A percentile compares a stretch with the other conserved stretches of the same genome.
Conservation (phyloP, 2,888 invertebrate genomes). For the Cataglyphis rosenhaueri region DNA sequence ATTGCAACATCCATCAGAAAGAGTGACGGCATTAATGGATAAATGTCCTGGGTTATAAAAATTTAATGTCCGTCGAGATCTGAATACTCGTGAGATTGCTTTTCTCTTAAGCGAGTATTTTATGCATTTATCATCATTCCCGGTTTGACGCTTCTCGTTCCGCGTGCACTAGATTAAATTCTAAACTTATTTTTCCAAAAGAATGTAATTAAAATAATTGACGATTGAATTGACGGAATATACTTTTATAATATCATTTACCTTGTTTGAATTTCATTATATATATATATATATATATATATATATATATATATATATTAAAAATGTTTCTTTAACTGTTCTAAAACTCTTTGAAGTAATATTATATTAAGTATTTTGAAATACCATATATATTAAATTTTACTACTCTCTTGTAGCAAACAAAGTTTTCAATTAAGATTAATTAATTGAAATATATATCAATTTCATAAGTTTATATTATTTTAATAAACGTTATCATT, state of each 20-base stretch:
- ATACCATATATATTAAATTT: neutral
- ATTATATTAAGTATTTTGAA: neutral
- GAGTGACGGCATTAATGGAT: conserved; percentile 55
- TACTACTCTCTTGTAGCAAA: neutral
- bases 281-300: neutral
- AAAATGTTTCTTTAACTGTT: neutral
- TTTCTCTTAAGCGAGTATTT: conserved; percentile 52
- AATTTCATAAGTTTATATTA: neutral
- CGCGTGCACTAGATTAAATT: conserved; percentile 45
- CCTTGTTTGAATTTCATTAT: conserved; percentile 1
- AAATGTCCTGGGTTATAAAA: conserved; percentile 50
- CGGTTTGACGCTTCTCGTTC: conserved; percentile 36
- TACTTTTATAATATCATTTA: neutral
- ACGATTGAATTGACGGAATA: conserved; percentile 13
- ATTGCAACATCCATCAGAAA: conserved; percentile 47
- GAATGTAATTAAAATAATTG: conserved; percentile 32
- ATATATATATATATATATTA: neutral
- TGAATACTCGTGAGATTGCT: conserved; percentile 55
- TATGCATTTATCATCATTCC: conserved; percentile 54
- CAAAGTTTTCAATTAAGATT: neutral
- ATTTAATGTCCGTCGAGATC: conserved; percentile 53
- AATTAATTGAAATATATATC: neutral
- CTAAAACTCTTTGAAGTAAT: neutral
- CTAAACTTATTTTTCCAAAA: conserved; percentile 26
- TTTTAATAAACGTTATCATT: neutral